Base-by-base conservation (phyloP, 1,140 invertebrate species). In the Drosophila obscura region DNA sequence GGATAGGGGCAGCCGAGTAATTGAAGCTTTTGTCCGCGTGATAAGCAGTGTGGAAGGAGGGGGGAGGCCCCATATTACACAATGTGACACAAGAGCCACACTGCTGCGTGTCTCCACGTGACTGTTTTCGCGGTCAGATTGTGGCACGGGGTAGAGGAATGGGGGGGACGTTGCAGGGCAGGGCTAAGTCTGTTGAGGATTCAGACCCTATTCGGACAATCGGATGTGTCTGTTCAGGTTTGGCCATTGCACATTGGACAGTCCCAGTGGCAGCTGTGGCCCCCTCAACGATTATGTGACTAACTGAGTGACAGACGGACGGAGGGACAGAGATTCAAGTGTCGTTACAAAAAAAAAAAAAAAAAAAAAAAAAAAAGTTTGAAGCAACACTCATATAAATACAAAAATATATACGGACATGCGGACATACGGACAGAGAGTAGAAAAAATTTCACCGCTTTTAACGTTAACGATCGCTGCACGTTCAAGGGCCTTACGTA, bases 401-500 rank as follows among this genome's bases (percentile, higher is more conserved):
- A 64, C 6, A 46, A 43, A 46, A 43, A 4, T 28, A 50, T 19
- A 24, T 8, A 5, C 24, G 15, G 28, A 46, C 4, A 13, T 39
- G 22, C 50, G 41, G 19, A 64, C 31, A 15, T 11, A 49, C 16
- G 35, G 26, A 53, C 52, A 49, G 45, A 81, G 55, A 77, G 73
- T 67, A 77, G 50, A 66, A 67, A 80, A 80, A 80, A 77, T 80
- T 80, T 80, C 77, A 80, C 71, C 77, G 77, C 71, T 61, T 60
- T 59, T 73, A 45, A 75, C 72, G 62, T 79, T 84, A 69, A 84
- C 77, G 81, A 85, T 58, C 81, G 77, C 81, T 84, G 81, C 81
- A 85, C 81, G 81, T 84, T 84, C 77, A 84, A 84, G 81, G 81
- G 81, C 81, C 81, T 84, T 84, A 84, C 81, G 81, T 84, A 84